Evolutionary conservation across 2,888 invertebrate species (phyloP), one percentile per base, ranked within the genome.

Genomic region (Folsomia manolachei): DNA sequence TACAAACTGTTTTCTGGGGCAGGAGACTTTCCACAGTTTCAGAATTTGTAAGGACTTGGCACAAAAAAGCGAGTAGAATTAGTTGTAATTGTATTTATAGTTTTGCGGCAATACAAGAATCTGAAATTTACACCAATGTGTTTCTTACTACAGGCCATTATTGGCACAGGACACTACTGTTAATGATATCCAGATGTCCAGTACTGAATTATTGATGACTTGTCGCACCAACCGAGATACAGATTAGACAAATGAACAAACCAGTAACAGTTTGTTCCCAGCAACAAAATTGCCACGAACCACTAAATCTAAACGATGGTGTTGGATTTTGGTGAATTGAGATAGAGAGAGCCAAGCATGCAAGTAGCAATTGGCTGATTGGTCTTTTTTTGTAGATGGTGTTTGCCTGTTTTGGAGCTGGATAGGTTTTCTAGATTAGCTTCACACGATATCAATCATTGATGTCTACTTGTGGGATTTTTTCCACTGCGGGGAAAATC

Each of bases 401-500:
- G 39, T 4, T 39, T 39, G 39, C 7, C 39, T 4, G 39, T 9
- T 4, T 4, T 39, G 39, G 39, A 9, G 39, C 39, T 39, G 39
- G 39, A 39, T 39, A 39, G 4, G 7, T 63, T 7, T 27, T 39
- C 25, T 66, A 73, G 76, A 77, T 75, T 77, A 71, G 70, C 66
- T 75, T 77, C 71, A 74, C 73, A 75, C 75, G 73, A 71, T 75
- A 75, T 78, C 78, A 75, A 78, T 78, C 78, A 78, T 78, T 77
- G 78, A 78, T 77, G 77, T 67, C 68, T 71, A 69, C 64, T 24
- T 69, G 75, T 77, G 75, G 78, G 77, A 77, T 75, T 77, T 78
- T 75, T 77, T 68, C 75, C 71, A 71, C 73, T 75, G 69, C 70
- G 69, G 53, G 60, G 25, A 27, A 23, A 27, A 66, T n/a, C 52